phyloP scores from a whole-genome alignment of 2,797 vertebrate species.

The Phoeniculus purpureus region DNA sequence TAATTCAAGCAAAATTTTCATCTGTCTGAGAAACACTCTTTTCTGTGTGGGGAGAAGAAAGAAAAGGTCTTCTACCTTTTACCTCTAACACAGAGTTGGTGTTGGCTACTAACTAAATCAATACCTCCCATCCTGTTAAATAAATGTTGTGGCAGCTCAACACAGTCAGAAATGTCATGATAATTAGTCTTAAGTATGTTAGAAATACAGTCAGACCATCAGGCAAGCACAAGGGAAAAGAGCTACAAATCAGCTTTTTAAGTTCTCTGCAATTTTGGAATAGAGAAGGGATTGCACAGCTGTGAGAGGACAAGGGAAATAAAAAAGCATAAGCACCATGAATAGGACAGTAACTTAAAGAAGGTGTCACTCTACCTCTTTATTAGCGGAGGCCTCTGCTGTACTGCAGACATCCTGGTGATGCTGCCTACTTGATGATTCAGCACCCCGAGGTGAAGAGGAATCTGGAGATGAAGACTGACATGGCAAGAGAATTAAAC shows the following conservation, averaged over 20 bases:
- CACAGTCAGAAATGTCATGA: neutral
- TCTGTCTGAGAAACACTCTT: neutral
- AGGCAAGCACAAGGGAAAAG: neutral
- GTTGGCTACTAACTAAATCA: neutral
- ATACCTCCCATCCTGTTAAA: neutral
- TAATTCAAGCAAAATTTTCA: neutral
- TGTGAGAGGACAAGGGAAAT: neutral
- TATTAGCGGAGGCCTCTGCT: constrained; percentile 83
- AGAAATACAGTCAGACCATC: neutral
- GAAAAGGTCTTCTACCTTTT: neutral
- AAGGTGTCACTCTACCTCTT: constrained; percentile 83
- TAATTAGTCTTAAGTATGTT: neutral
- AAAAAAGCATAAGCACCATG: neutral
- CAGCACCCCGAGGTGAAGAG: constrained; percentile 89
- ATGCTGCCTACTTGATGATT: constrained; percentile 86
- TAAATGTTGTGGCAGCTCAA: neutral
- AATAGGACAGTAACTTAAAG: neutral
- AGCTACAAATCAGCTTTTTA: neutral
- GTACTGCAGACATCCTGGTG: constrained; percentile 84
- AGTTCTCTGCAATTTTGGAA: neutral
- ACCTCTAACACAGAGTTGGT: neutral
- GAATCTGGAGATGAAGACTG: constrained; percentile 90
- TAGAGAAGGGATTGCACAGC: neutral
- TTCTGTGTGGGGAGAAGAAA: neutral
- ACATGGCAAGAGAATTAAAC: constrained; percentile 61